Evolutionary conservation across 2,797 vertebrate species (phyloP), one percentile per base, ranked within the genome.

Genomic region (Lophotriccus pileatus): DNA sequence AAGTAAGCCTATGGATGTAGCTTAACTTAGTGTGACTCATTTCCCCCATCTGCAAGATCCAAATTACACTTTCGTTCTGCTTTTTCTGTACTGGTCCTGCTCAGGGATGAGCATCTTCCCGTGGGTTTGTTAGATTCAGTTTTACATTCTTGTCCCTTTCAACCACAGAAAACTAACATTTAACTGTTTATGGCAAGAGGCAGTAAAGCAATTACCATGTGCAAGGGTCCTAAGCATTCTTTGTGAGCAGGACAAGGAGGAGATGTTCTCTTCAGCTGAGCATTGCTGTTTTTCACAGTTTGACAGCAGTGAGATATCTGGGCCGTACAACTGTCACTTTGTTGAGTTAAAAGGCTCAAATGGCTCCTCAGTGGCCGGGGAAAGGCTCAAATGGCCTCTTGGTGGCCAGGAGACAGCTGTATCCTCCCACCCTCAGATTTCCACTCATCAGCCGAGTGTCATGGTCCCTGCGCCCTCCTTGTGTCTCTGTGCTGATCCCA

Each of bases 391-490:
- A 6, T 4, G 2, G 12, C 8, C n/a, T 23, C 19, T 9, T 3
- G 7, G 6, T 46, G 43, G 27, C 39, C 10, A 27, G 55, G 28
- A 41, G 39, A 66, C 0, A 30, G n/a, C 37, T 50, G 8, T 46
- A 49, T 79, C 25, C 75, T 63, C 24, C 6, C 47, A 23, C 6
- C 16, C 37, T 46, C 1, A 0, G 17, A 15, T n/a, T 73, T 36
- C 4, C 28, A 53, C 10, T 36, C 52, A 12, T 5, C 4, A 1
- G 4, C 47, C 23, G 22, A 2, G 2, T n/a, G 55, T 46, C 47
- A n/a, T 0, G 0, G 67, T 6, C 34, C 37, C 36, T 7, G 7
- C 0, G 0, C n/a, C 23, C 49, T 41, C 30, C 39, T 75, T 1
- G 0, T 8, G 20, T 16, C 39, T 14, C 22, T 32, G 22, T 5